A percentile compares a stretch with the other conserved stretches of the same genome.
These are phyloP conservation scores for Leptinotarsa texana DNA, from an alignment of 1,140 invertebrate species.

Conservation along the genomic window DNA sequence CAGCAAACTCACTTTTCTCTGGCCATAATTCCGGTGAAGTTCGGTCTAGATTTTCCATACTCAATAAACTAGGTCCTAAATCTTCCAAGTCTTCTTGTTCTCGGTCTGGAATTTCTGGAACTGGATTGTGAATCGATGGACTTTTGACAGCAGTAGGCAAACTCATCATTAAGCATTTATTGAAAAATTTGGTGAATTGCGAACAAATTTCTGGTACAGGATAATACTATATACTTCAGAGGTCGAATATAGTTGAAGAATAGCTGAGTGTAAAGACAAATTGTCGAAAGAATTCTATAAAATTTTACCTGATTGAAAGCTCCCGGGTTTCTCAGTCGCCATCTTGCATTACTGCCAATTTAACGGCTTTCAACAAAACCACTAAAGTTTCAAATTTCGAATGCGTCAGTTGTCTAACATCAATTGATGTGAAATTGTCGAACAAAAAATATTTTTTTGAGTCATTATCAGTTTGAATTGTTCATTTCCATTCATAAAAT, in stretches of 20 bases:
- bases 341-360: slow-evolving; percentile 53
- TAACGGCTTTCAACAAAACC: slow-evolving; percentile 24
- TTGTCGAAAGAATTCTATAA: slow-evolving; percentile 33
- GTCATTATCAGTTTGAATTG: neutral
- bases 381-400: slow-evolving; percentile 30
- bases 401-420: neutral
- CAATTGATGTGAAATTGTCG: neutral
- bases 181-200: slow-evolving; percentile 13
- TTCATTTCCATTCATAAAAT: neutral
- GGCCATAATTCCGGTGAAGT: slow-evolving; percentile 93
- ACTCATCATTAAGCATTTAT: neutral
- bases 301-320: slow-evolving; percentile 53
- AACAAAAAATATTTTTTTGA: neutral
- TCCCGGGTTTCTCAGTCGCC: slow-evolving; percentile 55
- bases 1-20: slow-evolving; percentile 77
- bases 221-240: neutral
- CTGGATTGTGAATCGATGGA: slow-evolving; percentile 42
- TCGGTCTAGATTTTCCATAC: slow-evolving; percentile 86
- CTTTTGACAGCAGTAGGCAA: slow-evolving; percentile 36
- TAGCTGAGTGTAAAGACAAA: neutral
- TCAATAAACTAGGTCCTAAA: slow-evolving; percentile 73
- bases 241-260: neutral
- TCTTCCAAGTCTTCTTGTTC: slow-evolving; percentile 55
- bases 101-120: slow-evolving; percentile 45
- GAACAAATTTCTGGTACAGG: neutral